phyloP scores from a whole-genome alignment of 2,113 vertebrate genomes.

The Solea solea region DNA sequence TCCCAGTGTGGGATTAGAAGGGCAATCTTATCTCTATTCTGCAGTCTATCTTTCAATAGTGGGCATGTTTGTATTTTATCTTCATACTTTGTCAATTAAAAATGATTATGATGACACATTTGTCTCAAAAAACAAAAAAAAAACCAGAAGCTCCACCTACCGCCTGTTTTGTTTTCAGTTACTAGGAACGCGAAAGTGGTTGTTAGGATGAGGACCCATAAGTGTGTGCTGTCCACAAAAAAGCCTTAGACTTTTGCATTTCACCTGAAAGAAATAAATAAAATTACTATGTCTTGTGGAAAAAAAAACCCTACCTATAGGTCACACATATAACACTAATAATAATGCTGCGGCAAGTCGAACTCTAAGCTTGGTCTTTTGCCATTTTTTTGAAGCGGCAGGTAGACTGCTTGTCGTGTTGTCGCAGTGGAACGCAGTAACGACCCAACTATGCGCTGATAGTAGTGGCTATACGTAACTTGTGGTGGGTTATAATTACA shows the following conservation, averaged over 20 bases:
- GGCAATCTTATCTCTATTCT: too few species aligned
- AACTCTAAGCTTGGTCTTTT: rapidly evolving
- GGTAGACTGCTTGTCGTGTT: background rate
- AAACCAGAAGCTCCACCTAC: background rate
- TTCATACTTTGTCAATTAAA: too few species aligned
- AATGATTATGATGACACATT: background rate
- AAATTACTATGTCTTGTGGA: rapidly evolving
- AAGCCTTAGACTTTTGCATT: constrained; percentile 7
- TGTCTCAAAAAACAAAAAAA: background rate
- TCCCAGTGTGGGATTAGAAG: too few species aligned
- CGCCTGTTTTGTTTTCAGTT: constrained; percentile 47
- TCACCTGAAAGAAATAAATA: background rate
- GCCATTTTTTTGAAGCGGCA: constrained; percentile 53
- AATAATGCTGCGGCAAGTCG: rapidly evolving
- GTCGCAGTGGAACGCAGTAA: background rate
- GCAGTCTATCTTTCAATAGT: too few species aligned
- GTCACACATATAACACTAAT: rapidly evolving
- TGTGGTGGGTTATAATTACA: too few species aligned
- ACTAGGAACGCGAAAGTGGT: constrained; percentile 59
- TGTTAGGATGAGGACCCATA: constrained; percentile 61
- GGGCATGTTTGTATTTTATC: too few species aligned
- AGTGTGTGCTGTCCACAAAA: constrained; percentile 4
- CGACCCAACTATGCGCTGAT: too few species aligned
- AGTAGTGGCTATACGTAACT: too few species aligned
- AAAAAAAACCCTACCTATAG: rapidly evolving